Base-by-base conservation (phyloP, 2,113 vertebrate genomes). In the Hippocampus abdominalis region DNA sequence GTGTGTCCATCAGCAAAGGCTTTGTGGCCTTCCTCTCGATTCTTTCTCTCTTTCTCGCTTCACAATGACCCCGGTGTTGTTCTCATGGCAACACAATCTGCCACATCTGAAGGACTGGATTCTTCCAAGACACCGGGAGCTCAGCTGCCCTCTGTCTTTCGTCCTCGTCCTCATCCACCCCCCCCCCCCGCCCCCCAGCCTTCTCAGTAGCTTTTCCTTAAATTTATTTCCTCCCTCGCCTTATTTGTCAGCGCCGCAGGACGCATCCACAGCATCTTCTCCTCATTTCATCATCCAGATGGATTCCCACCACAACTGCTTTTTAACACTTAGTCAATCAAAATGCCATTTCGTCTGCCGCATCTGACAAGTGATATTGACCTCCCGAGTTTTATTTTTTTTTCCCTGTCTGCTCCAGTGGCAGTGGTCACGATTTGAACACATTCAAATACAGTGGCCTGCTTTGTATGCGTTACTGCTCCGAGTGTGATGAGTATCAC, bases 1-100 rank as follows among this genome's bases (percentile, higher is more conserved):
- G 3, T 49, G 27, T 15, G 23, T 93, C 93, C 92, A 95, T 94
- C 94, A 96, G 96, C 96, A 96, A 95, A 97, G 96, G 96, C 94
- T 94, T 94, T 93, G 92, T 94, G 94, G 74, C 44, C 23, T 27
- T 18, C 25, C 23, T 48, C 8, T 3, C 18, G 18, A n/a, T 57
- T 57, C 57, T 89, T 64, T 79, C 72, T 27, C 69, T 40, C 63
- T 66, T 67, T 74, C 92, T 73, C 67, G 76, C 72, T 70, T 75
- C 77, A 88, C 87, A 90, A 87, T 85, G 84, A 86, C 86, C 87
- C 78, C 64, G 60, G 81, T 73, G 85, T 85, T 85, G 87, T 90
- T 90, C 89, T 88, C 87, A 90, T 89, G 87, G 89, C 88, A 90
- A 90, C 89, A 86, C 79, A 81, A 88, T 87, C 82, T 89, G 86